phyloP scores from a whole-genome alignment of 2,888 invertebrate genomes.

The Campaea margaritaria region DNA sequence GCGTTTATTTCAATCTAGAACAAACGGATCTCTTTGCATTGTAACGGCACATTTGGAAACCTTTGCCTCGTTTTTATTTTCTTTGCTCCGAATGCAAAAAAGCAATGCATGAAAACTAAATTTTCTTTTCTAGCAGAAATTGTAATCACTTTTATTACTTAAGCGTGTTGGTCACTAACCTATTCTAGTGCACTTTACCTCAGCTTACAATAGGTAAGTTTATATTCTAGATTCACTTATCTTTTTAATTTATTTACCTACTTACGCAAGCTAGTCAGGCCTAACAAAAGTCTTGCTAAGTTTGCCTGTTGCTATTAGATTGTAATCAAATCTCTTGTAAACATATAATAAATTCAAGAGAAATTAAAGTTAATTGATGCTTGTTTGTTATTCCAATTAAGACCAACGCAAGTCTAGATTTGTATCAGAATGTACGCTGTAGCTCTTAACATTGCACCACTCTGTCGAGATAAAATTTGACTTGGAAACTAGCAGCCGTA shows the following conservation, averaged over 20 bases:
- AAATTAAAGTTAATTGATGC: slow-evolving; percentile 3
- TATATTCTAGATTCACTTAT: too few species aligned
- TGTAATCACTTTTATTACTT: too few species aligned
- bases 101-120: too few species aligned
- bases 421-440: slow-evolving; percentile 13
- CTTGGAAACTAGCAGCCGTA: not conserved
- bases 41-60: not conserved
- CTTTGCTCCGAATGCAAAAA: slow-evolving; percentile 6
- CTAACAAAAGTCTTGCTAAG: not conserved
- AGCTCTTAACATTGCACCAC: not conserved
- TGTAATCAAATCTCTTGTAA: not conserved
- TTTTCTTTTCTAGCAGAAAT: too few species aligned
- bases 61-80: not conserved
- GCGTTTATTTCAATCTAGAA: not conserved
- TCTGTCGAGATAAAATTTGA: not conserved
- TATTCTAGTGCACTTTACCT: too few species aligned
- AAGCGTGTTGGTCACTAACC: too few species aligned
- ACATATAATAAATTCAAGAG: slow-evolving; percentile 3
- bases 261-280: too few species aligned
- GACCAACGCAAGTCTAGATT: slow-evolving; percentile 26
- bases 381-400: slow-evolving; percentile 27
- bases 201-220: too few species aligned
- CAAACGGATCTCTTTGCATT: not conserved
- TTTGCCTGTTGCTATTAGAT: not conserved
- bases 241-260: too few species aligned